phyloP scores from a whole-genome alignment of 2,888 invertebrate genomes.

The Pristionchus maxplancki region DNA sequence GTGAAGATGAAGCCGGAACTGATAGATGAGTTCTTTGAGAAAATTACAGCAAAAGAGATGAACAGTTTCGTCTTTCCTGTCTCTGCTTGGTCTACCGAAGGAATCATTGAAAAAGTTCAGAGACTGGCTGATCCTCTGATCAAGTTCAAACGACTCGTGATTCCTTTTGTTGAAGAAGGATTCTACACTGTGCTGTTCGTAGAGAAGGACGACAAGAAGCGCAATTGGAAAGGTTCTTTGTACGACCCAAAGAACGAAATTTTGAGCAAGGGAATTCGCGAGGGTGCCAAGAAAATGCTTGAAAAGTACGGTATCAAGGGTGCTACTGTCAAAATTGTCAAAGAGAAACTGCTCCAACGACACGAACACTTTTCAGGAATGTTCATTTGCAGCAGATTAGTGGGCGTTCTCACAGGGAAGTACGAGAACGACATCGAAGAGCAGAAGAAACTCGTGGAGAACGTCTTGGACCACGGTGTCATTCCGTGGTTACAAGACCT shows the following conservation, averaged over 20 bases:
- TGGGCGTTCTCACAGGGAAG: not conserved
- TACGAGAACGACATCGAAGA: not conserved
- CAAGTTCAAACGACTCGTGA: not conserved
- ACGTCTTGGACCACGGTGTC: not conserved
- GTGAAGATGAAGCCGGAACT: not conserved
- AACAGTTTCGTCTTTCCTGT: conserved; percentile 15
- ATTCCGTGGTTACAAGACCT: not conserved
- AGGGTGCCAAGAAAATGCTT: not conserved
- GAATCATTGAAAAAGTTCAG: not conserved
- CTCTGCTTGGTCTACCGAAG: not conserved
- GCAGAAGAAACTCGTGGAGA: not conserved
- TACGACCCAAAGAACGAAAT: not conserved
- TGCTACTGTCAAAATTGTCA: not conserved
- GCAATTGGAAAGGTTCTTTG: not conserved
- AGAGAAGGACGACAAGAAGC: not conserved
- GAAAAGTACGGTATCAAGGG: not conserved
- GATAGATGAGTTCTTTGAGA: conserved; percentile 4
- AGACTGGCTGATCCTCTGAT: not conserved
- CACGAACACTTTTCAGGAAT: not conserved
- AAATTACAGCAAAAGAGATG: not conserved
- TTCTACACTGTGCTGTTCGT: not conserved
- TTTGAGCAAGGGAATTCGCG: not conserved
- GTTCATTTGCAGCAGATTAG: not conserved
- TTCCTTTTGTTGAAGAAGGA: not conserved
- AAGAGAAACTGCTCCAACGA: not conserved